A percentile compares a stretch with the other conserved stretches of the same genome.
Evolutionary conservation across 2,888 invertebrate genomes (phyloP).

Genomic region (Therioaphis trifolii): DNA sequence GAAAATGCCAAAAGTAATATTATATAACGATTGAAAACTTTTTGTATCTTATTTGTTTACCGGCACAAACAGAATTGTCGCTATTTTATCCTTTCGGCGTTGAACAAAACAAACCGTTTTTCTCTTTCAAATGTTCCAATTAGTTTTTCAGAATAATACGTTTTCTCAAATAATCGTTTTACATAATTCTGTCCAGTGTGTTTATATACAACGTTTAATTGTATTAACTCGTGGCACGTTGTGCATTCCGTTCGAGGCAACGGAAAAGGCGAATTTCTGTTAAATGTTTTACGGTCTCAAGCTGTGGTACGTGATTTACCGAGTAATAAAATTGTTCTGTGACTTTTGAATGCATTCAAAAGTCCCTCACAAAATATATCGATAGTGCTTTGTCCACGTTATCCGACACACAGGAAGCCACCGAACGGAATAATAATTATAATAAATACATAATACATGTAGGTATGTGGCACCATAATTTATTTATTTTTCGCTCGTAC

Average conservation of each 20-base stretch:
- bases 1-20: too few relatives aligned
- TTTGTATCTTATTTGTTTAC: too few relatives aligned
- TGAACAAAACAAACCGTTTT: too few relatives aligned
- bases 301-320: neutral
- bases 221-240: neutral
- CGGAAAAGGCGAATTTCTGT: neutral
- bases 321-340: neutral
- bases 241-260: neutral
- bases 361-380: neutral
- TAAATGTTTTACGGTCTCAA: slow-evolving; percentile 31
- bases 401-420: neutral
- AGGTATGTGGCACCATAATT: neutral
- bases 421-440: neutral
- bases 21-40: too few relatives aligned
- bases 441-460: neutral
- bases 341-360: slow-evolving; percentile 12
- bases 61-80: too few relatives aligned
- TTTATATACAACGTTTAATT: neutral
- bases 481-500: neutral
- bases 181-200: too few relatives aligned
- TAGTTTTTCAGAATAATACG: too few relatives aligned
- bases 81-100: neutral
- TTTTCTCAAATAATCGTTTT: too few relatives aligned
- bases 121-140: too few relatives aligned
- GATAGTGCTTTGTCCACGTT: neutral